A percentile compares a stretch with the other conserved stretches of the same genome.
Conservation (phyloP, 2,888 invertebrate genomes). For the Drosophila borealis region DNA sequence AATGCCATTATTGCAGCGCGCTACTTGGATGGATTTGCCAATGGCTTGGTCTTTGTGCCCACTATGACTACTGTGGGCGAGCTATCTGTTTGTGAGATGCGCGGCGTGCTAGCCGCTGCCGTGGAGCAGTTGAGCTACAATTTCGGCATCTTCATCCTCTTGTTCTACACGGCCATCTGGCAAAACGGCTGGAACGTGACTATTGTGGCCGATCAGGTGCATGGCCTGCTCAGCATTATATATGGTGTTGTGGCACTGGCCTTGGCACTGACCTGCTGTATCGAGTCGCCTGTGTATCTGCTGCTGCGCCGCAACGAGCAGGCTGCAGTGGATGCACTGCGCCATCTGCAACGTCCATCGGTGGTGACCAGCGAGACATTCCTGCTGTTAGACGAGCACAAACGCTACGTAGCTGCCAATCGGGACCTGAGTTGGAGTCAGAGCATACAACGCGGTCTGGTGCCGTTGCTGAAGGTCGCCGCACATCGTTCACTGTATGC, state of each 20-base stretch:
- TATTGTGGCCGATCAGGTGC: constrained; percentile 63
- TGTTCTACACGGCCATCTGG: constrained; percentile 64
- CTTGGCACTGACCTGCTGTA: constrained; percentile 49
- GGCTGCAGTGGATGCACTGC: constrained; percentile 68
- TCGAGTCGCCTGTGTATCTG: constrained; percentile 80
- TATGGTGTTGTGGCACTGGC: constrained; percentile 62
- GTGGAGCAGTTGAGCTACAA: constrained; percentile 72
- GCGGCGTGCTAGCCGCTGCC: constrained; percentile 72
- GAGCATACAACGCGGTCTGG: constrained; percentile 48
- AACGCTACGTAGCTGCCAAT: constrained; percentile 71
- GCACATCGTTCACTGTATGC: constrained; percentile 69
- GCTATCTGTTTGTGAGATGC: constrained; percentile 58
- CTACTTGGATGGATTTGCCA: constrained; percentile 81
- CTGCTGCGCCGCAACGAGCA: constrained; percentile 70
- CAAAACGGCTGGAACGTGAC: constrained; percentile 48
- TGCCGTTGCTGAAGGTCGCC: constrained; percentile 72
- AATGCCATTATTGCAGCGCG: constrained; percentile 69
- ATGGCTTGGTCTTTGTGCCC: constrained; percentile 79
- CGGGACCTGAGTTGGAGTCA: constrained; percentile 36
- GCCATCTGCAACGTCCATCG: constrained; percentile 72
- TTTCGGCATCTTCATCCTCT: constrained; percentile 73
- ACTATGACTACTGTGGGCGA: constrained; percentile 78
- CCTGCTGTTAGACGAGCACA: constrained; percentile 75
- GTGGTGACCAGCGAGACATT: constrained; percentile 71
- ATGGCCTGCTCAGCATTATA: constrained; percentile 71